Evolutionary conservation across 2,797 vertebrate species (phyloP), one percentile per base, ranked within the genome.

Genomic region (Acrossocheilus wenchowensis): DNA sequence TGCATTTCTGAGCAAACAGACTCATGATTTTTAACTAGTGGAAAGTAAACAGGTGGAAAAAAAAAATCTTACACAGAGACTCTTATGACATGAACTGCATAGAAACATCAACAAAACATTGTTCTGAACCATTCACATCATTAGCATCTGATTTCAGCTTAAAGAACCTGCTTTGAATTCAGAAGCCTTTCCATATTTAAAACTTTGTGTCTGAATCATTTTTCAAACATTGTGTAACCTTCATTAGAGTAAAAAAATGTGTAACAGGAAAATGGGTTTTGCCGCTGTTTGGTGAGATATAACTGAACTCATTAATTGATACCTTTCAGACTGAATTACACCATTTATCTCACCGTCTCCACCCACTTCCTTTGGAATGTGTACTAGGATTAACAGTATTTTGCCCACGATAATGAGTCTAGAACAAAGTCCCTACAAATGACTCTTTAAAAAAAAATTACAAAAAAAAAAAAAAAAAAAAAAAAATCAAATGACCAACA

Each of bases 281-380:
- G 78, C 43, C 74, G 72, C 88, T 86, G 85, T 87, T 84, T 69
- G 86, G 91, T 84, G 85, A 60, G 89, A 93, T 91, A 89, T 88
- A 89, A 91, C 83, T 84, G 62, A 83, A 81, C 89, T 92, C 89
- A 92, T 85, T 86, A 81, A 89, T 92, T 93, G 77, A 88, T 83
- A 85, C 85, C 80, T 91, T 93, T 91, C 82, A 89, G 86, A 89
- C 87, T 90, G 85, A 92, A 90, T 93, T 84, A 91, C 79, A 83
- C 45, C 43, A 87, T 68, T 68, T 84, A 62, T 90, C 88, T 86
- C 88, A 82, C 30, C 0, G 66, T 78, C 87, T 85, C 81, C 72
- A 41, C 83, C 86, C 68, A 86, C 50, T 87, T 90, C 84, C 84
- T 78, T 77, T 79, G 69, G 64, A 75, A 78, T 84, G 88, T 83